These are phyloP conservation scores for Brienomyrus longianalis DNA, from an alignment of 2,113 vertebrate species.

Conservation along the genomic window DNA sequence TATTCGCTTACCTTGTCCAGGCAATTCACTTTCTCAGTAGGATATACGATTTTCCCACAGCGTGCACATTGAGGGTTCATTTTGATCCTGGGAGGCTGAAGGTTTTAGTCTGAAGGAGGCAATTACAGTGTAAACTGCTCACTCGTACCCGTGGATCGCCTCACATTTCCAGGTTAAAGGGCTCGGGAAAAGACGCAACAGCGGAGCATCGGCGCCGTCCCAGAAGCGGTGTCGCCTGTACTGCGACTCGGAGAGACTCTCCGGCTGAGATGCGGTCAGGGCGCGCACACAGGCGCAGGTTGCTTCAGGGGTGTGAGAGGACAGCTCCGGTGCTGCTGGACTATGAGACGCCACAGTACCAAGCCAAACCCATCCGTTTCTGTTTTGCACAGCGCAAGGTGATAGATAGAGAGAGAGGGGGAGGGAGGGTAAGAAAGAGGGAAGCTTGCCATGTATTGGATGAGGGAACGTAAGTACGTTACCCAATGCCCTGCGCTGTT, in stretches of 20 bases:
- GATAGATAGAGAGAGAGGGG: constrained; percentile 58
- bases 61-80: constrained; percentile 89
- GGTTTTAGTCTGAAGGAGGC: not conserved
- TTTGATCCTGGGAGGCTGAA: constrained; percentile 26
- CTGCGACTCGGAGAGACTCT: not conserved
- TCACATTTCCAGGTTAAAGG: not conserved
- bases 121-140: not conserved
- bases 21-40: constrained; percentile 93
- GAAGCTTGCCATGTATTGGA: not conserved
- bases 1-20: constrained; percentile 75
- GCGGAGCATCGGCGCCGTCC: not conserved
- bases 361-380: not conserved
- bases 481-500: not conserved
- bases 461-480: not conserved
- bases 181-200: not conserved
- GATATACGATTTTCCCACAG: constrained; percentile 89
- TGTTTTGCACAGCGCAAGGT: constrained; percentile 18
- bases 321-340: not conserved
- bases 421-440: constrained; percentile 15
- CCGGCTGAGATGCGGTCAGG: not conserved
- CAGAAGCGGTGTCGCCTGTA: not conserved
- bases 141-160: not conserved
- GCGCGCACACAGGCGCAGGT: not conserved
- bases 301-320: not conserved
- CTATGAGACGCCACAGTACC: not conserved